phyloP scores from a whole-genome alignment of 2,113 vertebrate species.

The Ursus arctos region DNA sequence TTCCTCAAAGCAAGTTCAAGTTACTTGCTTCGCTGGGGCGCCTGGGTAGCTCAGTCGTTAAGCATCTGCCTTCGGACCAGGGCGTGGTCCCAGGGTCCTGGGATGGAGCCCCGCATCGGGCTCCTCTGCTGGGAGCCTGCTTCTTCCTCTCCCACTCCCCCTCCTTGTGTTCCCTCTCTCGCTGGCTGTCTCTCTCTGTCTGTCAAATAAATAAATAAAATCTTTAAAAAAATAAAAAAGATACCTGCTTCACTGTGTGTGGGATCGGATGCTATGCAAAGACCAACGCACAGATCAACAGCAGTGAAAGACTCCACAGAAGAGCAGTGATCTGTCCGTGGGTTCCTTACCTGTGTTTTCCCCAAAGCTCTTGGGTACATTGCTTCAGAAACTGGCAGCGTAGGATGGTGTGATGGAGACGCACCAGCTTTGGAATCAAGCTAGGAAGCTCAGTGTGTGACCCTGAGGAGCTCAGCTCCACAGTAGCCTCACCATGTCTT shows the following conservation, averaged over 20 bases:
- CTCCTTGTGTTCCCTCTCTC: too few species aligned
- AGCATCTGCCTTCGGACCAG: too few species aligned
- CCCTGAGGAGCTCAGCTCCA: background rate
- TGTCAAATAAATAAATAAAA: too few species aligned
- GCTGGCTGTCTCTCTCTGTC: too few species aligned
- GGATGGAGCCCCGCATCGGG: too few species aligned
- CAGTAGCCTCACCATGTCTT: background rate
- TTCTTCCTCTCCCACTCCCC: too few species aligned
- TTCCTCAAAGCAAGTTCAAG: background rate
- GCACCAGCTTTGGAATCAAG: background rate
- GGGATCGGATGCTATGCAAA: background rate
- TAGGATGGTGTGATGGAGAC: background rate
- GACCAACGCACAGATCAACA: background rate
- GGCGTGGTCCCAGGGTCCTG: too few species aligned
- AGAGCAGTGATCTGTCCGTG: background rate
- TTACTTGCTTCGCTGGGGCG: too few species aligned
- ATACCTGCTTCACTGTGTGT: background rate
- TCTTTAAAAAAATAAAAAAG: background rate
- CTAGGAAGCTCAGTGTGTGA: background rate
- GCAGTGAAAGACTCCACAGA: background rate
- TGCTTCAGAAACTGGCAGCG: background rate
- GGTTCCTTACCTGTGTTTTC: background rate
- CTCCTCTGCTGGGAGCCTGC: too few species aligned
- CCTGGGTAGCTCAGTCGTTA: too few species aligned
- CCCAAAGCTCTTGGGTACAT: background rate